These are phyloP conservation scores for Chrysodeixis includens DNA, from an alignment of 2,888 invertebrate species.

Conservation along the genomic window DNA sequence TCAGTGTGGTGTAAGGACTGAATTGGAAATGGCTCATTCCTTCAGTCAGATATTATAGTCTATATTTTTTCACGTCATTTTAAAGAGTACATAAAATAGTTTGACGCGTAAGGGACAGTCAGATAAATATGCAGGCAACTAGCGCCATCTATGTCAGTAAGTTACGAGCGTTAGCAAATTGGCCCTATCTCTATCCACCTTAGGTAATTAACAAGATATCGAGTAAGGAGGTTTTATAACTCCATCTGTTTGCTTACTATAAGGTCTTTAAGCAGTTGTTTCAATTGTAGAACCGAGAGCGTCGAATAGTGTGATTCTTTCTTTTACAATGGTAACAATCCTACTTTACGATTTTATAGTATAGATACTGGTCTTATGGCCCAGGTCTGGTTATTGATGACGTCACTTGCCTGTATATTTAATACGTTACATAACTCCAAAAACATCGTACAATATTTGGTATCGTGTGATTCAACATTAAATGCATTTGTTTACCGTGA, in stretches of 20 bases:
- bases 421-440: neutral
- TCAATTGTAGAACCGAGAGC: too few relatives aligned
- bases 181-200: neutral
- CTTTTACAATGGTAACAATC: too few relatives aligned
- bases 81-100: neutral
- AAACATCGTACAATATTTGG: conserved; percentile 35
- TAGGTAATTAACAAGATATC: neutral
- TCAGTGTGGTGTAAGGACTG: conserved; percentile 16
- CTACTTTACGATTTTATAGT: too few relatives aligned
- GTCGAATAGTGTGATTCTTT: too few relatives aligned
- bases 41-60: neutral
- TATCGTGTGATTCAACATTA: conserved; percentile 57
- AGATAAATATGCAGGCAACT: conserved; percentile 1
- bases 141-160: neutral
- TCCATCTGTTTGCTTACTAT: too few relatives aligned
- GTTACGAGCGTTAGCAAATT: too few relatives aligned
- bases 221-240: neutral
- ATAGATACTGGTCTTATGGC: neutral
- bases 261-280: too few relatives aligned
- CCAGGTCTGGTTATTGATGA: neutral
- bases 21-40: neutral
- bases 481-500: conserved; percentile 84
- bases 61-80: neutral
- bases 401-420: neutral
- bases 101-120: neutral